Conservation (phyloP, 2,113 vertebrate genomes). For the Grallaria varia region DNA sequence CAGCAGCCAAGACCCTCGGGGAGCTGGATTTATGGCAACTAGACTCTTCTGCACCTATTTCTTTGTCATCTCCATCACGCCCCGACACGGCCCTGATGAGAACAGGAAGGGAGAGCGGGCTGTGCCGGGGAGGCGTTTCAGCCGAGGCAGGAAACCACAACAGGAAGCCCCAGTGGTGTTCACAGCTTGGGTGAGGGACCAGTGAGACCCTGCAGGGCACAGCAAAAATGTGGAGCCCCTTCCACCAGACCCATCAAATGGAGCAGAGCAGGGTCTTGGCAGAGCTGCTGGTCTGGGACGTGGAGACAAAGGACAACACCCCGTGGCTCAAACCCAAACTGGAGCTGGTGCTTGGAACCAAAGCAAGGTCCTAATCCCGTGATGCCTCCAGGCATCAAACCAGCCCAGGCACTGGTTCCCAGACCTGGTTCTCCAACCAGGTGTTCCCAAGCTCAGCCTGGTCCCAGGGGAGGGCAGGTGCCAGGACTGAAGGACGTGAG, state of each 20-base stretch:
- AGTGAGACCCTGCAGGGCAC: not conserved
- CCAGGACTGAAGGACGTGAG: not conserved
- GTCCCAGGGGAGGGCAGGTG: not conserved
- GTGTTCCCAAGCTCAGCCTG: not conserved
- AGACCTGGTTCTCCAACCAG: not conserved
- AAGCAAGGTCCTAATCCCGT: not conserved
- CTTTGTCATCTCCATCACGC: not conserved
- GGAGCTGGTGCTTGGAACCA: not conserved
- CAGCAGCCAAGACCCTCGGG: not conserved
- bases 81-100: not conserved
- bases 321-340: not conserved
- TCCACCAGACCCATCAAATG: not conserved
- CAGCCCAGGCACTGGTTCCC: not conserved
- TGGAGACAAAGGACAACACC: not conserved
- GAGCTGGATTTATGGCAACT: not conserved
- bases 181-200: not conserved
- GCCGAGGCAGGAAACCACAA: constrained; percentile 60
- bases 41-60: not conserved
- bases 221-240: not conserved
- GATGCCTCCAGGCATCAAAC: not conserved
- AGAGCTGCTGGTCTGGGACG: not conserved
- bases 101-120: constrained; percentile 48
- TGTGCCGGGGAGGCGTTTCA: not conserved
- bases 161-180: constrained; percentile 43
- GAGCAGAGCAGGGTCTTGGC: not conserved